A percentile compares a stretch with the other conserved stretches of the same genome.
These are phyloP conservation scores for Drosophila lowei DNA, from an alignment of 1,140 invertebrate genomes.

Conservation along the genomic window DNA sequence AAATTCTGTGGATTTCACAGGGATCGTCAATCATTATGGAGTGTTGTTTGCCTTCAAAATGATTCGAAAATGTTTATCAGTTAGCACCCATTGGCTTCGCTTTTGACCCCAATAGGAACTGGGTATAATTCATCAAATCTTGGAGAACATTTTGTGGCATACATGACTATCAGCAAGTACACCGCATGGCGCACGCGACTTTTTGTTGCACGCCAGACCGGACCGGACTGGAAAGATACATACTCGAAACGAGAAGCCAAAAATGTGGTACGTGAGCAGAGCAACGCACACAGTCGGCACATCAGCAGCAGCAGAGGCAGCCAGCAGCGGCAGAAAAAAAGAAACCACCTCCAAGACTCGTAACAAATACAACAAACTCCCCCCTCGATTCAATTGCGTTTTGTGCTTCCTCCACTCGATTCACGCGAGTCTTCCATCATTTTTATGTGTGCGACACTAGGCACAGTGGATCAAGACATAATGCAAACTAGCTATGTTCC, in stretches of 20 bases:
- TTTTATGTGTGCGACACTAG: conserved; percentile 41
- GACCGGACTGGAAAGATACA: conserved; percentile 26
- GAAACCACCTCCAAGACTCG: conserved; percentile 46
- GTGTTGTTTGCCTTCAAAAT: conserved; percentile 17
- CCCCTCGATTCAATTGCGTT: conserved; percentile 50
- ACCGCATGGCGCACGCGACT: conserved; percentile 64
- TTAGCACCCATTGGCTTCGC: conserved; percentile 22
- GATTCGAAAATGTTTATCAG: conserved; percentile 21
- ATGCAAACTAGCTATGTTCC: conserved; percentile 12
- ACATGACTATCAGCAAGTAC: conserved; percentile 70
- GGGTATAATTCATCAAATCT: conserved; percentile 29
- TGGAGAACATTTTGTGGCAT: conserved; percentile 49
- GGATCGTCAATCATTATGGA: background rate
- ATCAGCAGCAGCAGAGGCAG: conserved; percentile 38
- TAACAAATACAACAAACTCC: conserved; percentile 41
- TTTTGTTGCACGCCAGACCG: conserved; percentile 53
- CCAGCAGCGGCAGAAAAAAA: conserved; percentile 1
- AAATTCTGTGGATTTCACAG: background rate
- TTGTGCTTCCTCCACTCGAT: conserved; percentile 46
- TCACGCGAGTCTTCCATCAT: conserved; percentile 44
- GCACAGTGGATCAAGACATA: conserved; percentile 36
- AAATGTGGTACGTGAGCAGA: conserved; percentile 64
- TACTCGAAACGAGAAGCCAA: conserved; percentile 26
- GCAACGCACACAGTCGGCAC: conserved; percentile 57
- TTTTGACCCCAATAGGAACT: conserved; percentile 55